Conservation (phyloP, 2,888 invertebrate genomes). For the Mythimna ferrago region DNA sequence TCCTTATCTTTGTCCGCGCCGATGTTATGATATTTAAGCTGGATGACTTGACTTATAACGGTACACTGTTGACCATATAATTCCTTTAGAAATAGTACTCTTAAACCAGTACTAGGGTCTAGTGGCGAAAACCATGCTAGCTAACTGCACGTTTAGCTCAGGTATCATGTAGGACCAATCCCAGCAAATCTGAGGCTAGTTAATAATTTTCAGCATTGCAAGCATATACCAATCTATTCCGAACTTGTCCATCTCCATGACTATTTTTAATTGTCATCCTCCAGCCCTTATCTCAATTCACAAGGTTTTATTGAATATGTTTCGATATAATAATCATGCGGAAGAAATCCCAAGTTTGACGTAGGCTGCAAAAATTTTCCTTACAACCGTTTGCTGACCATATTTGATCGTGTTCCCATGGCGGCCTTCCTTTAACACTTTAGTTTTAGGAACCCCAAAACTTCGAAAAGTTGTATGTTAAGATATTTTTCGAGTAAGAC, state of each 20-base stretch:
- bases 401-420: background rate
- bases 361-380: background rate
- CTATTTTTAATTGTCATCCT: too few species aligned
- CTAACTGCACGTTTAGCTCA: background rate
- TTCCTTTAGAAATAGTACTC: background rate
- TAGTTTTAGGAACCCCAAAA: constrained; percentile 2
- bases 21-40: constrained; percentile 1
- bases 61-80: background rate
- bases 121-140: background rate
- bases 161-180: too few species aligned
- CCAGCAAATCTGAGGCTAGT: too few species aligned
- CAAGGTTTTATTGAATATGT: too few species aligned
- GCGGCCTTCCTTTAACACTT: background rate
- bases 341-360: background rate
- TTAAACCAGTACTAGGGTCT: background rate
- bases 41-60: background rate
- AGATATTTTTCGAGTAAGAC: constrained; percentile 36
- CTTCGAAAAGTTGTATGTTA: constrained; percentile 10
- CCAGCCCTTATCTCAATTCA: too few species aligned
- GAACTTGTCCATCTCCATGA: too few species aligned
- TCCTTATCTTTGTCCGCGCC: constrained; percentile 12
- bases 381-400: background rate
- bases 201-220: too few species aligned
- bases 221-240: too few species aligned
- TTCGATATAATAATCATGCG: too few species aligned